These are phyloP conservation scores for Phaenicophaeus curvirostris DNA, from an alignment of 2,797 vertebrate species.

Conservation along the genomic window DNA sequence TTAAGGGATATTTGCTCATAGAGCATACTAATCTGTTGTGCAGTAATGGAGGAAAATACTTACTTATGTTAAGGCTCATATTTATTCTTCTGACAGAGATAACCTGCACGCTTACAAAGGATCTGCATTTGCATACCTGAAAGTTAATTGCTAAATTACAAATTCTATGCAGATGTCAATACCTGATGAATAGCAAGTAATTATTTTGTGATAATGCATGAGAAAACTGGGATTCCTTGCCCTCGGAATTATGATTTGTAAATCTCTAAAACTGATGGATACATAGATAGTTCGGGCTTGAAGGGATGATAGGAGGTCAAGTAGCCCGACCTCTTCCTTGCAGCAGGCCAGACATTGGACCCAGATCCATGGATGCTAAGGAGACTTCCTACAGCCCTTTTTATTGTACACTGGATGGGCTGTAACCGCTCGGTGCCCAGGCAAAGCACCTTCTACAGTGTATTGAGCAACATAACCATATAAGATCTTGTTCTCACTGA, in stretches of 20 bases:
- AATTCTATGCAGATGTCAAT: conserved; percentile 10
- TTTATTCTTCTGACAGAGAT: conserved; percentile 15
- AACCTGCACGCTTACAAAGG: not conserved
- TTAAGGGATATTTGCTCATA: not conserved
- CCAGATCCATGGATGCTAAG: fast-evolving
- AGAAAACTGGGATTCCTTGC: conserved; percentile 28
- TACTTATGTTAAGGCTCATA: not conserved
- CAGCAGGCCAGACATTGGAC: not conserved
- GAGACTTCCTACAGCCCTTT: not conserved
- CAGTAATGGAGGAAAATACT: not conserved
- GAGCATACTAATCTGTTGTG: not conserved
- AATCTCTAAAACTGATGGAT: not conserved
- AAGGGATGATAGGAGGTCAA: not conserved
- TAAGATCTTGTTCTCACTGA: not conserved
- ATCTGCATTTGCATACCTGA: conserved; percentile 45
- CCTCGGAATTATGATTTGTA: not conserved
- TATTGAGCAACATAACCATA: fast-evolving
- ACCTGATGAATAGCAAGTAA: conserved; percentile 43
- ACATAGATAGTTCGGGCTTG: not conserved
- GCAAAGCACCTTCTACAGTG: not conserved
- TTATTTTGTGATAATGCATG: conserved; percentile 28
- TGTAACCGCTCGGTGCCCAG: not conserved
- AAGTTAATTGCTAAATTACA: conserved; percentile 50
- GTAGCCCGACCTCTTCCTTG: not conserved
- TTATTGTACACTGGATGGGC: fast-evolving